Percentiles rank a stretch among this genome's conserved stretches.
Evolutionary conservation across 2,113 vertebrate genomes (phyloP).

Genomic region (Genyomyrus donnyi): DNA sequence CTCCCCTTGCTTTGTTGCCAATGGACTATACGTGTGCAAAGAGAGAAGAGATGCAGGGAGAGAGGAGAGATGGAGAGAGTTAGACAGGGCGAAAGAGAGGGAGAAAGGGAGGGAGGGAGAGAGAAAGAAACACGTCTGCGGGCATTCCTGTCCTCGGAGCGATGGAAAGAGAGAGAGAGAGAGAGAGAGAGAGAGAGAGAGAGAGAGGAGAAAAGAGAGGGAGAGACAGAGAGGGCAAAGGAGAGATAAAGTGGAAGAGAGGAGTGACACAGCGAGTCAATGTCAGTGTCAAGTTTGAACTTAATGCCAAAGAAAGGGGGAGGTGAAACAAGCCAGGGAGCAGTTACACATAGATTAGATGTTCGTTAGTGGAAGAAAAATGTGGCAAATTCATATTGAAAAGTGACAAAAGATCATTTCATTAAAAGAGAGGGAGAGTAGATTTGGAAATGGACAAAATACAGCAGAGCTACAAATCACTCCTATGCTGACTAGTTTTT

Average conservation of each 20-base stretch:
- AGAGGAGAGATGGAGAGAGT: constrained; percentile 49
- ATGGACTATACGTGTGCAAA: constrained; percentile 36
- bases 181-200: constrained; percentile 33
- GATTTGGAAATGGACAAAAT: background rate
- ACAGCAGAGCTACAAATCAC: background rate
- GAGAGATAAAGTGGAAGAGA: constrained; percentile 46
- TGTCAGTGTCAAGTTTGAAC: constrained; percentile 75
- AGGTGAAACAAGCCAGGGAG: constrained; percentile 31
- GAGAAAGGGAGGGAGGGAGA: constrained; percentile 46
- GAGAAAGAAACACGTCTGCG: constrained; percentile 63
- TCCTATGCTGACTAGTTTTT: background rate
- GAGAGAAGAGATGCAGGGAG: constrained; percentile 28
- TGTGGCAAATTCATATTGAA: constrained; percentile 5
- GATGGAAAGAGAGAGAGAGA: constrained; percentile 37
- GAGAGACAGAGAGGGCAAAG: constrained; percentile 46
- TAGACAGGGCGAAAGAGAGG: constrained; percentile 55
- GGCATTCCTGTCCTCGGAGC: constrained; percentile 64
- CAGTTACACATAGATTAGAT: constrained; percentile 49
- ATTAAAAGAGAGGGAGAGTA: background rate
- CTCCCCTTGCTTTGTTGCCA: constrained; percentile 57
- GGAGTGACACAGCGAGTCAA: constrained; percentile 64
- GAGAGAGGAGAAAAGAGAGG: constrained; percentile 33
- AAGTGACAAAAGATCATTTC: background rate
- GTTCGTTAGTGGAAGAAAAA: constrained; percentile 35
- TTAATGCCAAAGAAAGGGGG: constrained; percentile 60